These are phyloP conservation scores for Brachycybe producta DNA, from an alignment of 2,888 invertebrate species.

Conservation along the genomic window DNA sequence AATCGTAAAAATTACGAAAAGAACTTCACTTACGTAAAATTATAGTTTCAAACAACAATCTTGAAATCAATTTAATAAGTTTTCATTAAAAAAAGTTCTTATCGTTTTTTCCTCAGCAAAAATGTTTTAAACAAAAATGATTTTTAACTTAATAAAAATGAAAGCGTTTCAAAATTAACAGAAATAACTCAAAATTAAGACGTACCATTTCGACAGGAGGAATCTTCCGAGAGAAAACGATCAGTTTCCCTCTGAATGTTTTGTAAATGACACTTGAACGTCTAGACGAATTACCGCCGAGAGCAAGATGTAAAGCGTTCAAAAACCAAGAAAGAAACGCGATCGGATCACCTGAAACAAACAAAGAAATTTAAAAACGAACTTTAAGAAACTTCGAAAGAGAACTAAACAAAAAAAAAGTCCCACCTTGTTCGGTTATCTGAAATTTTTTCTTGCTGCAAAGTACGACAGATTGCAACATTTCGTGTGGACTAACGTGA, in stretches of 20 bases:
- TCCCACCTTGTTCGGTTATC: conserved; percentile 84
- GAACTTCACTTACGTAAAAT: too few species aligned
- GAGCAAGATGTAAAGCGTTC: conserved; percentile 83
- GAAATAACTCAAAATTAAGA: too few species aligned
- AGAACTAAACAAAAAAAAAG: conserved; percentile 3
- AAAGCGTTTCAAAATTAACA: too few species aligned
- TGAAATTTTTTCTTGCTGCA: conserved; percentile 96
- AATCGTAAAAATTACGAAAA: too few species aligned
- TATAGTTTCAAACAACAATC: too few species aligned
- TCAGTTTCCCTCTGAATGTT: conserved; percentile 84
- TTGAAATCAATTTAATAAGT: too few species aligned
- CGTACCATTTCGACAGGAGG: conserved; percentile 64
- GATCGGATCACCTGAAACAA: conserved; percentile 72
- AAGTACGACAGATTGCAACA: conserved; percentile 94
- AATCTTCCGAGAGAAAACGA: conserved; percentile 79
- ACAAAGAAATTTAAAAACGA: conserved; percentile 15
- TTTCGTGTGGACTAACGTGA: conserved; percentile 99
- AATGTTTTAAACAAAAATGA: too few species aligned
- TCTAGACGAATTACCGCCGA: conserved; percentile 70
- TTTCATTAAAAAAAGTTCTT: too few species aligned
- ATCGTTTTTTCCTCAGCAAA: too few species aligned
- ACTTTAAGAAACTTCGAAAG: neutral
- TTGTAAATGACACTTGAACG: conserved; percentile 63
- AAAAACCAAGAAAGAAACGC: conserved; percentile 97
- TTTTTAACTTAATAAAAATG: too few species aligned